Conservation (phyloP, 2,113 vertebrate genomes). For the Grallaria varia region DNA sequence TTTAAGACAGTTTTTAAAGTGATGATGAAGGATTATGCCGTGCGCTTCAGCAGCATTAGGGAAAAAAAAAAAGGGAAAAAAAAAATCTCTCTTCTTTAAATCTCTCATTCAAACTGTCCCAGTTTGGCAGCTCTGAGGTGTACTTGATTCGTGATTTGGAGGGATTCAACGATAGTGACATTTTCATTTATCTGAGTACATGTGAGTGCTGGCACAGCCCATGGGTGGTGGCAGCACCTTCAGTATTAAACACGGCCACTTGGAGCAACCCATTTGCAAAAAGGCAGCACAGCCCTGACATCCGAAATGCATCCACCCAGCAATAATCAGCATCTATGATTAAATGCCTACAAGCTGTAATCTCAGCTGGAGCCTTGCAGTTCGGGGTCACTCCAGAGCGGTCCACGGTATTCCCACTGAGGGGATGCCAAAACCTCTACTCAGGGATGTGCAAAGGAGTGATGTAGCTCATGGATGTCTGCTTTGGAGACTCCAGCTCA, state of each 20-base stretch:
- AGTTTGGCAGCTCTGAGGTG: neutral
- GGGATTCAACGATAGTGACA: neutral
- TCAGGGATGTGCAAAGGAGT: neutral
- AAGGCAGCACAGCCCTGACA: neutral
- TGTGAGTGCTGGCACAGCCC: neutral
- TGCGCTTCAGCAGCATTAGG: neutral
- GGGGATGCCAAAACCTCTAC: neutral
- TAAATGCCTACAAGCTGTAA: neutral
- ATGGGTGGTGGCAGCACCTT: neutral
- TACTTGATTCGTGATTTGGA: neutral
- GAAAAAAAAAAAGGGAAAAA: neutral
- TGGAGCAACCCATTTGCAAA: neutral
- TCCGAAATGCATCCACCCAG: neutral
- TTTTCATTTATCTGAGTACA: neutral
- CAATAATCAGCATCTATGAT: neutral
- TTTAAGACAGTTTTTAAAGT: slow-evolving; percentile 16
- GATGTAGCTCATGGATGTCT: neutral
- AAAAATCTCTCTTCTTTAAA: neutral
- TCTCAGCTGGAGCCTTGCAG: neutral
- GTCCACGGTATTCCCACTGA: fast-evolving
- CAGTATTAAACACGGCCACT: neutral
- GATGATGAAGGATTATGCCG: neutral
- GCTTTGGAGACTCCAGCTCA: neutral
- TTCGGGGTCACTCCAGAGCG: neutral
- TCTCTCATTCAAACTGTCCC: neutral